These are phyloP conservation scores for Neostethus bicornis DNA, from an alignment of 2,797 vertebrate species.

Conservation along the genomic window DNA sequence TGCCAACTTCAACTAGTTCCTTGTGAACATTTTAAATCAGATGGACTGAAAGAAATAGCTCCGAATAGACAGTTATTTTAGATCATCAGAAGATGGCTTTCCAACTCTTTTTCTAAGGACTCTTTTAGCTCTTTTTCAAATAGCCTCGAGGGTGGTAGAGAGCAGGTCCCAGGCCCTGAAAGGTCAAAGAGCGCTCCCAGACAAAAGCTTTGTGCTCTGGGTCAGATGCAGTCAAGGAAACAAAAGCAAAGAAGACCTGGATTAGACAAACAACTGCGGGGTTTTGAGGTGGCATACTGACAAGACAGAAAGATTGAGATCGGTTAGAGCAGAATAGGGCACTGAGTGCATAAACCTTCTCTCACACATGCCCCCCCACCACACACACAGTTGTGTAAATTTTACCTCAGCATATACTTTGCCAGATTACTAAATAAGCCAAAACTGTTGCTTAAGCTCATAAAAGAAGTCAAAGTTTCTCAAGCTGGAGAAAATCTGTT, in stretches of 20 bases:
- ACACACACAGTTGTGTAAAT: conserved; percentile 10
- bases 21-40: conserved; percentile 52
- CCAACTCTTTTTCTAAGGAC: conserved; percentile 11
- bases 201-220: conserved; percentile 67
- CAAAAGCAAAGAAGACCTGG: conserved; percentile 60
- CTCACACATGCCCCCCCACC: conserved; percentile 5
- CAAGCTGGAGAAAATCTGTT: conserved; percentile 9
- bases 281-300: conserved; percentile 48
- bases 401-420: conserved; percentile 14
- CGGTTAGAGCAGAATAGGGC: conserved; percentile 17
- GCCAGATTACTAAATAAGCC: conserved; percentile 17
- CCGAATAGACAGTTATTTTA: conserved; percentile 21
- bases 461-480: conserved; percentile 27
- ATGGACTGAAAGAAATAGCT: conserved; percentile 38
- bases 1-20: conserved; percentile 28
- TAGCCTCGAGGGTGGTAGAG: conserved; percentile 44
- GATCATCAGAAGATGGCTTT: conserved; percentile 29
- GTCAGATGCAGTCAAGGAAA: conserved; percentile 71
- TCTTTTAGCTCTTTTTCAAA: conserved; percentile 40
- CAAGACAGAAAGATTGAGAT: conserved; percentile 42
- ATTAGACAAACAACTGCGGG: conserved; percentile 53
- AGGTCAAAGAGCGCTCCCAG: conserved; percentile 60
- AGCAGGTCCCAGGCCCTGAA: conserved; percentile 73
- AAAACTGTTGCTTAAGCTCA: conserved; percentile 21
- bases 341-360: conserved; percentile 27